These are phyloP conservation scores for Drosophila willistoni DNA, from an alignment of 1,140 invertebrate genomes.

Conservation along the genomic window DNA sequence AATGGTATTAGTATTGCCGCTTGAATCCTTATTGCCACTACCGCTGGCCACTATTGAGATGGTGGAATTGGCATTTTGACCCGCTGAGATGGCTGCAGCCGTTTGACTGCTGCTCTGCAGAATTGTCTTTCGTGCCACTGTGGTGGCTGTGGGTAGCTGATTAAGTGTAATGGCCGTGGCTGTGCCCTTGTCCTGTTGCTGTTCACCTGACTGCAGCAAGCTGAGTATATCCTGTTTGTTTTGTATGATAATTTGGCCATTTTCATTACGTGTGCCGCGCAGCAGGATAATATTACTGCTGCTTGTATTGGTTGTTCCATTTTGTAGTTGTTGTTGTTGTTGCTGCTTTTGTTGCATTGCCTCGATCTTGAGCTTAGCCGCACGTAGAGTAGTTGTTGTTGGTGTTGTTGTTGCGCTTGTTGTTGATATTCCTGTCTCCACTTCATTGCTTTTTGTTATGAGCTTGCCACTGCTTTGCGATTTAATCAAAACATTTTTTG, in stretches of 20 bases:
- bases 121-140: conserved; percentile 69
- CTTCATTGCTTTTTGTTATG: conserved; percentile 54
- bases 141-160: conserved; percentile 76
- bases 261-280: conserved; percentile 82
- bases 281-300: conserved; percentile 77
- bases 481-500: conserved; percentile 67
- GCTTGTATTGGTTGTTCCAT: conserved; percentile 42
- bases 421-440: conserved; percentile 45
- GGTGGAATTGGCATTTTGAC: conserved; percentile 40
- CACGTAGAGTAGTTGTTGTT: conserved; percentile 65
- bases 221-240: conserved; percentile 82
- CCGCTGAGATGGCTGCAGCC: background rate
- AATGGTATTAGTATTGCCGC: conserved; percentile 68
- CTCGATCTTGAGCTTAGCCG: conserved; percentile 76
- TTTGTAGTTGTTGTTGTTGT: conserved; percentile 33
- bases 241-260: conserved; percentile 82
- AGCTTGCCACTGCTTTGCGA: conserved; percentile 70
- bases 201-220: conserved; percentile 63
- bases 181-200: conserved; percentile 65
- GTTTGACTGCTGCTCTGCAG: conserved; percentile 37
- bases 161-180: conserved; percentile 72
- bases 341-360: conserved; percentile 72
- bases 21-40: conserved; percentile 54
- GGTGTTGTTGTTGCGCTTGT: conserved; percentile 52
- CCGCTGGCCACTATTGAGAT: conserved; percentile 64